These are phyloP conservation scores for Caenorhabditis brenneri DNA, from an alignment of 1,140 invertebrate genomes.

Conservation along the genomic window DNA sequence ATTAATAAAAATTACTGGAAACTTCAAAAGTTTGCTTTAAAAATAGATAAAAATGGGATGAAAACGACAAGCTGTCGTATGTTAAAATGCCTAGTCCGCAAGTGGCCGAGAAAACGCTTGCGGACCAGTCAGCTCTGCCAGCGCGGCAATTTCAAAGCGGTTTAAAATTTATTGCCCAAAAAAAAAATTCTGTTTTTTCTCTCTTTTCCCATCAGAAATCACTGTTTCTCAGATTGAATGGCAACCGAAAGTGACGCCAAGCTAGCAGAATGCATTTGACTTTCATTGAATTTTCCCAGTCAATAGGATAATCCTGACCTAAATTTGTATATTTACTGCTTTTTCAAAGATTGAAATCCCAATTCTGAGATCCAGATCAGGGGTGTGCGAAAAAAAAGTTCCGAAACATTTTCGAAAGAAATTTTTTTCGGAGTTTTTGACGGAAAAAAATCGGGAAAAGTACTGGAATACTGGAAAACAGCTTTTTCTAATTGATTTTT, in stretches of 20 bases:
- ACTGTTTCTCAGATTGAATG: neutral
- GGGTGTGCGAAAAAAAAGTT: neutral
- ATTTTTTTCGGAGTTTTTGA: no score
- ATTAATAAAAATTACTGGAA: neutral
- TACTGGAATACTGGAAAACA: no score
- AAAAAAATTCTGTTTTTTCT: neutral
- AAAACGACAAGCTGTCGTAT: neutral
- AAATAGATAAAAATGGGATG: neutral
- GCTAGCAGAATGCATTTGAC: neutral
- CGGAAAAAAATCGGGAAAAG: no score
- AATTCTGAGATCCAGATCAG: no score
- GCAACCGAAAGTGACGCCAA: neutral
- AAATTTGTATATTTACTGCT: neutral
- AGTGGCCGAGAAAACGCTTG: neutral
- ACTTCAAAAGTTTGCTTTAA: neutral
- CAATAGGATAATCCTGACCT: neutral
- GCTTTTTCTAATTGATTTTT: no score
- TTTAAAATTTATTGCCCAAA: neutral
- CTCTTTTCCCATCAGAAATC: neutral
- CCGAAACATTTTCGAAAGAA: neutral
- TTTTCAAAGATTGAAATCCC: no score
- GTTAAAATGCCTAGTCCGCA: conserved; percentile 1
- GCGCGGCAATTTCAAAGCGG: neutral
- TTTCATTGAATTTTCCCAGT: neutral
- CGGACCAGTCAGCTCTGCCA: neutral